phyloP scores from a whole-genome alignment of 1,140 invertebrate genomes.

The Dendrolimus kikuchii region DNA sequence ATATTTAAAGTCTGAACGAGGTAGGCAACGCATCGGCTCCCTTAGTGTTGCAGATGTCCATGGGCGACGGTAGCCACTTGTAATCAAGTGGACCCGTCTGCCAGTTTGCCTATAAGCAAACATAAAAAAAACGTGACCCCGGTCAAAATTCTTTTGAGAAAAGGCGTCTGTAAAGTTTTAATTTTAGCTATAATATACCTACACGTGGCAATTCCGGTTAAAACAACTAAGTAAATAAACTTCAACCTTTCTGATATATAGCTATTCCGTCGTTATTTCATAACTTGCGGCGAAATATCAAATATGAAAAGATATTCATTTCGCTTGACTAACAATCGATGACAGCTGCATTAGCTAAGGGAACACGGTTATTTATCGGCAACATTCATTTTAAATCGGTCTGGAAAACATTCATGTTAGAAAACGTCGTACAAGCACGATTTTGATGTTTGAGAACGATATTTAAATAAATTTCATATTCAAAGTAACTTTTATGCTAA shows the following conservation, averaged over 20 bases:
- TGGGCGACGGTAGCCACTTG: too few relatives aligned
- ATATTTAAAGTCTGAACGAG: too few relatives aligned
- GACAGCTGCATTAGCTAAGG: slow-evolving; percentile 36
- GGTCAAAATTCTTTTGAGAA: not conserved
- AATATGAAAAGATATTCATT: slow-evolving; percentile 37
- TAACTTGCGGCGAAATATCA: slow-evolving; percentile 16
- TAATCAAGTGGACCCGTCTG: too few relatives aligned
- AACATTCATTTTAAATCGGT: slow-evolving; percentile 15
- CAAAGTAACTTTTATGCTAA: too few relatives aligned
- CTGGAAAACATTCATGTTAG: not conserved
- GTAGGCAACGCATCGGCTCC: too few relatives aligned
- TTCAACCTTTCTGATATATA: not conserved
- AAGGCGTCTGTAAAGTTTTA: not conserved
- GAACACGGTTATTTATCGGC: slow-evolving; percentile 24
- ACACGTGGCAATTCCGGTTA: not conserved
- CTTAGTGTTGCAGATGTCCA: too few relatives aligned
- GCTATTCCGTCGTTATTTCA: not conserved
- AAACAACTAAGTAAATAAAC: slow-evolving; percentile 5
- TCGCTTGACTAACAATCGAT: slow-evolving; percentile 28
- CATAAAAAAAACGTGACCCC: too few relatives aligned
- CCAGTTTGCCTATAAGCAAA: too few relatives aligned
- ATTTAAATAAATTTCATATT: too few relatives aligned
- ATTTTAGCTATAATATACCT: not conserved
- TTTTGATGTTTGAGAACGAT: too few relatives aligned
- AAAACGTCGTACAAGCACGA: too few relatives aligned